These are phyloP conservation scores for Austrolebias charrua DNA, from an alignment of 2,797 vertebrate genomes.

Conservation along the genomic window DNA sequence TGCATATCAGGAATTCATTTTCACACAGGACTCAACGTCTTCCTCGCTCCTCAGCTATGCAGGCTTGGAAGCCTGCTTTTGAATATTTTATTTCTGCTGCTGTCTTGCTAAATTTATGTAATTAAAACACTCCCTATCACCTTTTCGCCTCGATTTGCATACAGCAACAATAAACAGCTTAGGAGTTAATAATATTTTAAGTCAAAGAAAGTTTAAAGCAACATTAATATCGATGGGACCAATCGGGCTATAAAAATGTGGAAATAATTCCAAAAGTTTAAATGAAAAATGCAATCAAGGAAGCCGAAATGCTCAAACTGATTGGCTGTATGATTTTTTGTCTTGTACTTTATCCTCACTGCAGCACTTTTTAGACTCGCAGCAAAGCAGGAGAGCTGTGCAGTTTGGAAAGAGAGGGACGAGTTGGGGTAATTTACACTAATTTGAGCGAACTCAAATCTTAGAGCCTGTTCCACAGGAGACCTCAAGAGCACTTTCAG, in stretches of 20 bases:
- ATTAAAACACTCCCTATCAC: conserved; percentile 27
- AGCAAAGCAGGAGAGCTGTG: conserved; percentile 33
- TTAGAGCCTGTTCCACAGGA: conserved; percentile 64
- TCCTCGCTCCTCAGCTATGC: neutral
- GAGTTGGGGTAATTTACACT: conserved; percentile 65
- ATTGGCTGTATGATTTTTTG: conserved; percentile 40
- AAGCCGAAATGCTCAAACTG: conserved; percentile 33
- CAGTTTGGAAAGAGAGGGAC: conserved; percentile 47
- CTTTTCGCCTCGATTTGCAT: conserved; percentile 29
- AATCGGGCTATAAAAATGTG: conserved; percentile 10
- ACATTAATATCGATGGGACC: conserved; percentile 17
- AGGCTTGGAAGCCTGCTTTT: conserved; percentile 4
- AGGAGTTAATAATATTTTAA: conserved; percentile 16
- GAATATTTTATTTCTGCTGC: conserved; percentile 16
- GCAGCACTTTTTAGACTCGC: conserved; percentile 31
- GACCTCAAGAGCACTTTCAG: conserved; percentile 66
- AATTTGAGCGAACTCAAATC: conserved; percentile 69
- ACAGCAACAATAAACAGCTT: neutral
- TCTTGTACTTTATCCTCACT: conserved; percentile 29
- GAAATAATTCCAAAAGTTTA: conserved; percentile 17
- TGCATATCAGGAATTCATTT: conserved; percentile 20
- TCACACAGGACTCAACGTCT: conserved; percentile 8
- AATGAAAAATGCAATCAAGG: conserved; percentile 27
- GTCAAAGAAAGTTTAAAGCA: conserved; percentile 28
- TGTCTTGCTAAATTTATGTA: conserved; percentile 5